phyloP scores from a whole-genome alignment of 2,113 vertebrate genomes.

The Pseudonaja textilis region DNA sequence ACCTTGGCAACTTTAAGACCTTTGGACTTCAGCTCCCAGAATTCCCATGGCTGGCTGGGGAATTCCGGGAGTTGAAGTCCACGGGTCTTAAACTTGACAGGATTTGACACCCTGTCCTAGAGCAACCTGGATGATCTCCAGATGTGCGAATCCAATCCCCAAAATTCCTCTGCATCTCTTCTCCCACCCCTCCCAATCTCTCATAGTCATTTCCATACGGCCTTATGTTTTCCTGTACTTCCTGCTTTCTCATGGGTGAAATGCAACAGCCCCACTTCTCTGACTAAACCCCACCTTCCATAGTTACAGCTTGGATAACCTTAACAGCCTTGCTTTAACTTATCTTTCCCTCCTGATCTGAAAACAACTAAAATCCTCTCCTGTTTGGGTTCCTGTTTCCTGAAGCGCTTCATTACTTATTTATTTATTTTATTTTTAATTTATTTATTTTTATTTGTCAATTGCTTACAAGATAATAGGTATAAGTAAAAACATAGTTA shows the following conservation, averaged over 20 bases:
- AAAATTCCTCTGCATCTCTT: neutral
- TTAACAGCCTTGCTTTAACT: neutral
- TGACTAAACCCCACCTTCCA: neutral
- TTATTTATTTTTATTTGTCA: too few species aligned
- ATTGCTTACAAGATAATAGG: too few species aligned
- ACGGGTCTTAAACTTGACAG: neutral
- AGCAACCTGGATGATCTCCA: neutral
- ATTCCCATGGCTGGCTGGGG: neutral
- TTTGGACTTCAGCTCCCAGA: neutral
- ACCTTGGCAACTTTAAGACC: neutral
- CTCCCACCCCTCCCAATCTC: neutral
- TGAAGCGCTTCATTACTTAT: neutral
- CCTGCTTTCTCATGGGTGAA: neutral
- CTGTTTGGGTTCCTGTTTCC: neutral
- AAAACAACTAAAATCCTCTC: neutral
- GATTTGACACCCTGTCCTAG: neutral
- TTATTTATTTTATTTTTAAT: too few species aligned
- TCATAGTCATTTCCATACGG: neutral
- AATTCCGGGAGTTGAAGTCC: neutral
- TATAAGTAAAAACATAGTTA: too few species aligned
- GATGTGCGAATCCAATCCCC: neutral
- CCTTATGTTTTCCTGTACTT: neutral
- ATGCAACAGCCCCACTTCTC: neutral
- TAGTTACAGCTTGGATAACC: neutral
- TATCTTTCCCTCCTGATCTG: neutral